A percentile compares a stretch with the other conserved stretches of the same genome.
Evolutionary conservation across 1,140 invertebrate genomes (phyloP).

Genomic region (Zaprionus ornatus): DNA sequence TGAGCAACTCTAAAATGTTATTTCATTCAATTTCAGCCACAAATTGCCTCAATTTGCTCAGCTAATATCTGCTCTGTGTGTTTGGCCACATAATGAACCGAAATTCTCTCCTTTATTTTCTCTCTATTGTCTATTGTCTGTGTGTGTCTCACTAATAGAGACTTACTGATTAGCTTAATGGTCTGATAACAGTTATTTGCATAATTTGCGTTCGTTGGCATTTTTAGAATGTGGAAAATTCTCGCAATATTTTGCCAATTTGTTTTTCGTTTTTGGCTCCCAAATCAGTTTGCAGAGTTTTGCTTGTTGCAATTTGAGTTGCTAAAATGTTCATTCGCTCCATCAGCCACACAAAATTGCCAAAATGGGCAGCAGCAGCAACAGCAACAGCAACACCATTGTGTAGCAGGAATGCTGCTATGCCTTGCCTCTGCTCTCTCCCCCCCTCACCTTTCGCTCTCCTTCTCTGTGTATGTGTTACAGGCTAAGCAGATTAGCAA

Average conservation of each 20-base stretch:
- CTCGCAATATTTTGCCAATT: background rate
- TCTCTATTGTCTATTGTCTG: background rate
- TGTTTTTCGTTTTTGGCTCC: background rate
- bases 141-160: background rate
- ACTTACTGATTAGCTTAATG: slow-evolving; percentile 3
- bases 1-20: background rate
- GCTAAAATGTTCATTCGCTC: slow-evolving; percentile 16
- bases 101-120: background rate
- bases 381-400: background rate
- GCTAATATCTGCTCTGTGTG: background rate
- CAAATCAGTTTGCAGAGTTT: background rate
- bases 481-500: slow-evolving; percentile 82
- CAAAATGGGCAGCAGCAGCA: slow-evolving; percentile 23
- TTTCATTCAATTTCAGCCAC: background rate
- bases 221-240: slow-evolving; percentile 1
- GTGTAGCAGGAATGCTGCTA: slow-evolving; percentile 15
- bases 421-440: background rate
- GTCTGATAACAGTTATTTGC: slow-evolving; percentile 5
- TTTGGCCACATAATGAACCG: too few species aligned
- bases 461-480: slow-evolving; percentile 25
- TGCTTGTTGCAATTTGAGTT: slow-evolving; percentile 8
- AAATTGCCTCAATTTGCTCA: background rate
- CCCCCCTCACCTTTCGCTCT: background rate
- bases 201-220: background rate
- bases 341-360: slow-evolving; percentile 24